Conservation (phyloP, 30 jellyfish, hydroid and myxozoan genomes). For the Pseudorhiza aurosa region DNA sequence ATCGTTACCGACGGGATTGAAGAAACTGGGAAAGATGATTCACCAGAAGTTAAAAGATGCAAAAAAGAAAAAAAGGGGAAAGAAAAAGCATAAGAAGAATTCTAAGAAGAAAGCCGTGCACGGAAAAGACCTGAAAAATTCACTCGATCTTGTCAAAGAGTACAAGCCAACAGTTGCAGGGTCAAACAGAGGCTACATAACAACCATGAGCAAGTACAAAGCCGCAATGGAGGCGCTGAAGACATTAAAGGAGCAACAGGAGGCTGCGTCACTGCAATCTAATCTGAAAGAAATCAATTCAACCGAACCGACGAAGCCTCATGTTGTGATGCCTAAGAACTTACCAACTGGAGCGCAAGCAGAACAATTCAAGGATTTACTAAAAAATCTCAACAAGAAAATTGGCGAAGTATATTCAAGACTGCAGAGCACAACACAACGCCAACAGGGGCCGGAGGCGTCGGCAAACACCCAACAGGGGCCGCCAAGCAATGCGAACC, state of each 20-base stretch:
- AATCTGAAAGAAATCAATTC: constrained; percentile 1
- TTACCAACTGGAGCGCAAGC: constrained; percentile 74
- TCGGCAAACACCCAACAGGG: constrained; percentile 10
- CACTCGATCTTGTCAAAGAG: constrained; percentile 46
- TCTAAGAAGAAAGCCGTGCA: neutral
- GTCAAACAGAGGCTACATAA: constrained; percentile 38
- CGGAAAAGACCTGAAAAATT: constrained; percentile 44
- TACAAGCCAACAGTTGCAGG: constrained; percentile 70
- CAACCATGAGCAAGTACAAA: constrained; percentile 59
- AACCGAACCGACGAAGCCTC: constrained; percentile 56
- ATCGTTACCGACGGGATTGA: constrained; percentile 42
- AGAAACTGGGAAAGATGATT: constrained; percentile 54
- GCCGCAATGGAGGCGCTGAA: constrained; percentile 66
- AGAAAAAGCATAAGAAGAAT: constrained; percentile 22
- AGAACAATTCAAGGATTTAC: constrained; percentile 68
- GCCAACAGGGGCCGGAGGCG: constrained; percentile 13
- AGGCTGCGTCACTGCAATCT: constrained; percentile 7
- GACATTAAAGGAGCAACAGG: constrained; percentile 49
- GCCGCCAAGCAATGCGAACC: neutral
- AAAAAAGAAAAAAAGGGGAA: constrained; percentile 38
- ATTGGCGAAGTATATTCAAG: constrained; percentile 86
- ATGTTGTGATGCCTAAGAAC: constrained; percentile 59
- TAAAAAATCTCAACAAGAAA: constrained; percentile 80
- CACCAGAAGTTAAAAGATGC: constrained; percentile 54
- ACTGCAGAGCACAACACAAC: constrained; percentile 57